These are phyloP conservation scores for Tylochromis polylepis DNA, from an alignment of 2,113 vertebrate genomes.

Conservation along the genomic window DNA sequence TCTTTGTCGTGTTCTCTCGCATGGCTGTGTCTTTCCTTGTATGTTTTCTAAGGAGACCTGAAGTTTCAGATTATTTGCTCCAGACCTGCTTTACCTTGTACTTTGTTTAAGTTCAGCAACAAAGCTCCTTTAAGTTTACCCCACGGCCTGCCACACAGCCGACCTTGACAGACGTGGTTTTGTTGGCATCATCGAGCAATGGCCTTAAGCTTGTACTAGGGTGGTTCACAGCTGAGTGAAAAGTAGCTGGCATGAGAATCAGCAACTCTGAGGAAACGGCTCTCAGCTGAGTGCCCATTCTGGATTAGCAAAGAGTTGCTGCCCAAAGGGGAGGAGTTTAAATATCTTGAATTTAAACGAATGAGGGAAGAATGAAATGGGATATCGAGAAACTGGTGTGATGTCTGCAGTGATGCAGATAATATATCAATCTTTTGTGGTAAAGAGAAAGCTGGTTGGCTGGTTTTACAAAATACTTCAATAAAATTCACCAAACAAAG, in stretches of 20 bases:
- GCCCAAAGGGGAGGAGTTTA: not conserved
- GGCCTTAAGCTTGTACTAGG: not conserved
- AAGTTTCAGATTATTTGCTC: not conserved
- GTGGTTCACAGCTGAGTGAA: not conserved
- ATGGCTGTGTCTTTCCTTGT: not conserved
- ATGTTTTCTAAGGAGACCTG: not conserved
- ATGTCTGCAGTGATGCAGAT: not conserved
- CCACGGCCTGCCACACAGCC: not conserved
- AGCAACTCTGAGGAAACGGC: not conserved
- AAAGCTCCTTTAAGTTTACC: not conserved
- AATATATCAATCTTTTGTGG: not conserved
- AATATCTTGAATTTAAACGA: not conserved
- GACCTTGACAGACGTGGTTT: not conserved
- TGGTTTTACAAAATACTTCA: not conserved
- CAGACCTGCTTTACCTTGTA: not conserved
- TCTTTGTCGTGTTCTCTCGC: rapidly evolving
- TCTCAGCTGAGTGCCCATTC: not conserved
- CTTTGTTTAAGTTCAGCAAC: not conserved
- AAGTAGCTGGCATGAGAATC: not conserved
- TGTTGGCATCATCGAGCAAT: rapidly evolving
- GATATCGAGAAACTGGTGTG: not conserved
- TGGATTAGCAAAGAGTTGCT: not conserved
- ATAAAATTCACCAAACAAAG: not conserved
- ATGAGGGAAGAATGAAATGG: rapidly evolving
- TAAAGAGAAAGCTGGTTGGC: not conserved